Conservation (phyloP, 2,113 vertebrate genomes). For the Arenaria interpres region DNA sequence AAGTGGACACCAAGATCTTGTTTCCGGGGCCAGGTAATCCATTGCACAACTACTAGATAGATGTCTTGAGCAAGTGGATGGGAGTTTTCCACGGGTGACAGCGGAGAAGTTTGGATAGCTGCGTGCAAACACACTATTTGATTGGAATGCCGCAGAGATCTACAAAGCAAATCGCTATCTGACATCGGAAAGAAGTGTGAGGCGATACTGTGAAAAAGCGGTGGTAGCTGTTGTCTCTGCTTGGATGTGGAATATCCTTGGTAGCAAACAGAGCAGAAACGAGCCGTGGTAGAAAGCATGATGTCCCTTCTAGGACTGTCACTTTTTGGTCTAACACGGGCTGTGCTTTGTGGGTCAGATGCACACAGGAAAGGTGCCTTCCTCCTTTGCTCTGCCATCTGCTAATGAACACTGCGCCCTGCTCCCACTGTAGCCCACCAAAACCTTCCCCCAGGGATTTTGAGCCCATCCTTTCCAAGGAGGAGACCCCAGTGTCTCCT, state of each 20-base stretch:
- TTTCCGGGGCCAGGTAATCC: neutral
- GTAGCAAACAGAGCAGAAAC: neutral
- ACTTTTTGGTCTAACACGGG: neutral
- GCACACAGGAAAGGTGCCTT: neutral
- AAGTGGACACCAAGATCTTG: neutral
- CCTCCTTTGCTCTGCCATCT: neutral
- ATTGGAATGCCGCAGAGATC: neutral
- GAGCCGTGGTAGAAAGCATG: rapidly evolving
- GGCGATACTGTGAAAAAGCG: neutral
- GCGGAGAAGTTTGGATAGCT: neutral
- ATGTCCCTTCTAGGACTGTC: neutral
- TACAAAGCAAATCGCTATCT: neutral
- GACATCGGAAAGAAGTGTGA: neutral
- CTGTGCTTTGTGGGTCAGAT: neutral
- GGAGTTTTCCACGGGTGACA: neutral
- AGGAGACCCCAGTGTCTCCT: neutral
- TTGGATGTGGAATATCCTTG: neutral
- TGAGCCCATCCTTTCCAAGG: neutral
- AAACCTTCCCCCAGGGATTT: neutral
- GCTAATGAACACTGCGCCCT: rapidly evolving
- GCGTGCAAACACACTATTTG: neutral
- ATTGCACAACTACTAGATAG: neutral
- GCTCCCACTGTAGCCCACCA: too few relatives aligned
- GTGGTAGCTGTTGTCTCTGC: neutral
- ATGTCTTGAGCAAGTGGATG: neutral